phyloP scores from a whole-genome alignment of 2,888 invertebrate species.

The Acronicta psi region DNA sequence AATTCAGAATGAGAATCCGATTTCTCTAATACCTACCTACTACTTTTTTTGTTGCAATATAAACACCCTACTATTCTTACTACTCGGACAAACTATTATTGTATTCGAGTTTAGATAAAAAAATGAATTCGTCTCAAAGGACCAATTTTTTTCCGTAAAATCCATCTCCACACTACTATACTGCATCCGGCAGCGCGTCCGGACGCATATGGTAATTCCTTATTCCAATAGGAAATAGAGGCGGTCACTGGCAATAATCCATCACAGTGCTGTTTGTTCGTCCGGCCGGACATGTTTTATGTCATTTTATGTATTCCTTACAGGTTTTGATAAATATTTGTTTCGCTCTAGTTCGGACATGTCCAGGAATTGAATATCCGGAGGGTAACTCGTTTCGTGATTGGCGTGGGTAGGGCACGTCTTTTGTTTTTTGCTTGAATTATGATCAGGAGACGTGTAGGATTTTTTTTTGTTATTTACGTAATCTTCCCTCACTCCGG shows the following conservation, averaged over 20 bases:
- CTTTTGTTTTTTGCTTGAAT: conserved; percentile 60
- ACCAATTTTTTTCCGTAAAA: conserved; percentile 22
- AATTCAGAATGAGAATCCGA: no score
- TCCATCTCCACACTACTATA: conserved; percentile 64
- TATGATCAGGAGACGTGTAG: conserved; percentile 46
- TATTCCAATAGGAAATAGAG: conserved; percentile 89
- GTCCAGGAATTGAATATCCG: conserved; percentile 88
- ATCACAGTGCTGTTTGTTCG: conserved; percentile 83
- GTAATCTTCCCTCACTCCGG: conserved; percentile 19
- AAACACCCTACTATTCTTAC: no score
- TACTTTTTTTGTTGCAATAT: no score
- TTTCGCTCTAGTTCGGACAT: conserved; percentile 84
- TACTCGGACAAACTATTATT: no score
- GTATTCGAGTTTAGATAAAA: no score
- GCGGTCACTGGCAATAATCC: conserved; percentile 89
- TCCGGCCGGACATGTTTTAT: conserved; percentile 81
- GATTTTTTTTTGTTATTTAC: conserved; percentile 28
- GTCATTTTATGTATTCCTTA: conserved; percentile 88
- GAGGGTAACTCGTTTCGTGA: conserved; percentile 76
- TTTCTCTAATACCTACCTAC: no score
- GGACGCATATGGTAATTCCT: conserved; percentile 89
- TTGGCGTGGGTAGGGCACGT: conserved; percentile 74
- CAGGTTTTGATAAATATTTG: conserved; percentile 89
- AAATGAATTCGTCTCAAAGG: neutral
- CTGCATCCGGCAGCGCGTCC: conserved; percentile 62